Conservation (phyloP, 2,888 invertebrate genomes). For the Eupeodes luniger region DNA sequence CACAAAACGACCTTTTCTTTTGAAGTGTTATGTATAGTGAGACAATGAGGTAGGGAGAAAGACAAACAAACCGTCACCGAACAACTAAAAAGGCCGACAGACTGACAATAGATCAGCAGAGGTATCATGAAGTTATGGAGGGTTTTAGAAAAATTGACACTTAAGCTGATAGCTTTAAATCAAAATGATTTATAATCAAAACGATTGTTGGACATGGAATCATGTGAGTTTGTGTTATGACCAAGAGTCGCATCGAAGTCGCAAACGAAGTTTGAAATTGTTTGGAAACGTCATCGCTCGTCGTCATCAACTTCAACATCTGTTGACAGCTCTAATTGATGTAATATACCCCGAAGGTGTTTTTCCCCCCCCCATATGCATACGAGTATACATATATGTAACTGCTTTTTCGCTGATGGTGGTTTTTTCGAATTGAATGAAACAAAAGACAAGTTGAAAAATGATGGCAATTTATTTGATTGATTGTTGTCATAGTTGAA, state of each 20-base stretch:
- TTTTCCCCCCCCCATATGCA: conserved; percentile 9
- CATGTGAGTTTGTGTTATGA: conserved; percentile 30
- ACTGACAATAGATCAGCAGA: neutral
- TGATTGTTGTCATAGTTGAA: conserved; percentile 63
- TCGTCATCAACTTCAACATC: conserved; percentile 43
- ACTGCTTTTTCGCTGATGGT: conserved; percentile 11
- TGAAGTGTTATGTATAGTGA: neutral
- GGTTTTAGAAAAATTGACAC: conserved; percentile 36
- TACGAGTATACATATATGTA: neutral
- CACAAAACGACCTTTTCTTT: conserved; percentile 15
- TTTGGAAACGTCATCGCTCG: conserved; percentile 57
- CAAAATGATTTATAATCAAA: conserved; percentile 71
- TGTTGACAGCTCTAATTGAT: conserved; percentile 75
- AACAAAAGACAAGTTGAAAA: conserved; percentile 51
- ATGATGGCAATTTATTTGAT: conserved; percentile 64
- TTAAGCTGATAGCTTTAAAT: conserved; percentile 65
- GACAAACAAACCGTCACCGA: neutral
- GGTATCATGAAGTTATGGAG: neutral
- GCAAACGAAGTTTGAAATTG: conserved; percentile 29
- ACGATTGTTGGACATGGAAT: conserved; percentile 41
- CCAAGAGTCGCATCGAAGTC: conserved; percentile 14
- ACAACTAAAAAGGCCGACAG: neutral
- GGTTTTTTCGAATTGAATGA: conserved; percentile 20
- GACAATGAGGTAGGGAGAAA: no score
- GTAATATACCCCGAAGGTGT: conserved; percentile 72